Evolutionary conservation across 2,888 invertebrate species (phyloP).

Genomic region (Orthonychiurus folsomi): DNA sequence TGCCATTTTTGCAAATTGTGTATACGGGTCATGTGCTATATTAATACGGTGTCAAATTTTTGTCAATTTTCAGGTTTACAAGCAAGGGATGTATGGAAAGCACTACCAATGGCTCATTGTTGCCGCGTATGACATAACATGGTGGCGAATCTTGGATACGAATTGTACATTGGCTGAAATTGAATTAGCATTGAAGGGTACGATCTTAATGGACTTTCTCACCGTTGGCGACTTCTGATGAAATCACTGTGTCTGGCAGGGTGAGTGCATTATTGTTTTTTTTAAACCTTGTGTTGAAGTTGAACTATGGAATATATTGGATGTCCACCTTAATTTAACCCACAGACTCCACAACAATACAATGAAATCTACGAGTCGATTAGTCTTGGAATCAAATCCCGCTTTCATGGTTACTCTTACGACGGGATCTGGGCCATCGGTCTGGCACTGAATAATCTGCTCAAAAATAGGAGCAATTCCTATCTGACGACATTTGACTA

Average conservation of each 20-base stretch:
- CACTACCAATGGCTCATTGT: constrained; percentile 93
- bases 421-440: constrained; percentile 99
- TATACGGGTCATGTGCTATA: background rate
- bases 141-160: constrained; percentile 36
- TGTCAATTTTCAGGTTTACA: constrained; percentile 25
- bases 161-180: constrained; percentile 65
- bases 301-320: background rate
- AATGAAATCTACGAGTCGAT: constrained; percentile 71
- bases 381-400: constrained; percentile 73
- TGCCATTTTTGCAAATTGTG: constrained; percentile 40
- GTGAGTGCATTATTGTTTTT: constrained; percentile 63
- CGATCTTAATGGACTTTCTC: constrained; percentile 76
- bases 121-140: constrained; percentile 64
- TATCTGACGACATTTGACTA: constrained; percentile 66
- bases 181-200: constrained; percentile 69
- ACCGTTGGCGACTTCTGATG: constrained; percentile 75
- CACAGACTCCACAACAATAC: constrained; percentile 82
- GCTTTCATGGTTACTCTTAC: constrained; percentile 96
- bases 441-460: constrained; percentile 78
- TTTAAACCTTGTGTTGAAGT: background rate
- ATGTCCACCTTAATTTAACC: constrained; percentile 41
- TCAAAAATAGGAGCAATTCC: constrained; percentile 15
- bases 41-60: background rate
- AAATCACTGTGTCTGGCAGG: constrained; percentile 78
- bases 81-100: constrained; percentile 61